Percentiles rank a stretch among this genome's conserved stretches.
Conservation (phyloP, 2,888 invertebrate genomes). For the Eristalis intricaria region DNA sequence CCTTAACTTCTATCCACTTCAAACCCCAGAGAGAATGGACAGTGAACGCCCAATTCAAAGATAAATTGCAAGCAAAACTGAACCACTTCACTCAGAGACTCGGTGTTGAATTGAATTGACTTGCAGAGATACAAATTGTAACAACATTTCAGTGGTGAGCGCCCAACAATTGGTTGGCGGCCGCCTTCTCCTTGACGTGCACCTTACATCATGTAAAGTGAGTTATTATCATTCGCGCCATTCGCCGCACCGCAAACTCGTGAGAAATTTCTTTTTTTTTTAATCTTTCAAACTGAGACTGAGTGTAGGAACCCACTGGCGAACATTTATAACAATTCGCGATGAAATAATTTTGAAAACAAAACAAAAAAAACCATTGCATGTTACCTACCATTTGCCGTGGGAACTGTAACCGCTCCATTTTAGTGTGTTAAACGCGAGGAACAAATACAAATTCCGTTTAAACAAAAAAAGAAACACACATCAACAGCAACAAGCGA, state of each 20-base stretch:
- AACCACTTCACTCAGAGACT: neutral
- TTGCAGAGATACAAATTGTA: neutral
- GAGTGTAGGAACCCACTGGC: neutral
- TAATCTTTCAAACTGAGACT: slow-evolving; percentile 37
- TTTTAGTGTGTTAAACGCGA: slow-evolving; percentile 12
- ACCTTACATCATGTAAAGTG: slow-evolving; percentile 17
- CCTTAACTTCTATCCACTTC: neutral
- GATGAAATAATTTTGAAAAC: slow-evolving; percentile 34
- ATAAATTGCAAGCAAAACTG: neutral
- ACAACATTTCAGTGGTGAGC: slow-evolving; percentile 20
- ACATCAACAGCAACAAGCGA: neutral
- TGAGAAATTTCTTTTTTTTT: slow-evolving; percentile 53
- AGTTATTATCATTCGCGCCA: slow-evolving; percentile 10
- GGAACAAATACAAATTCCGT: slow-evolving; percentile 54
- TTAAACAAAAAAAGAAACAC: slow-evolving; percentile 23
- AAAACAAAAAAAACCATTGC: slow-evolving; percentile 27
- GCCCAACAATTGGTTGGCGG: neutral
- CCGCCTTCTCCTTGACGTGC: neutral
- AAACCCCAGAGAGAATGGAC: neutral
- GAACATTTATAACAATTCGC: slow-evolving; percentile 49
- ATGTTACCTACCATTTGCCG: slow-evolving; percentile 52
- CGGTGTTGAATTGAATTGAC: neutral
- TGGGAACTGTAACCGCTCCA: slow-evolving; percentile 56
- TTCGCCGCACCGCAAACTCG: slow-evolving; percentile 30
- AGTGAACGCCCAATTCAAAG: slow-evolving; percentile 21